Base-by-base conservation (phyloP, 1,140 invertebrate genomes). In the Lasaia peninsularis region DNA sequence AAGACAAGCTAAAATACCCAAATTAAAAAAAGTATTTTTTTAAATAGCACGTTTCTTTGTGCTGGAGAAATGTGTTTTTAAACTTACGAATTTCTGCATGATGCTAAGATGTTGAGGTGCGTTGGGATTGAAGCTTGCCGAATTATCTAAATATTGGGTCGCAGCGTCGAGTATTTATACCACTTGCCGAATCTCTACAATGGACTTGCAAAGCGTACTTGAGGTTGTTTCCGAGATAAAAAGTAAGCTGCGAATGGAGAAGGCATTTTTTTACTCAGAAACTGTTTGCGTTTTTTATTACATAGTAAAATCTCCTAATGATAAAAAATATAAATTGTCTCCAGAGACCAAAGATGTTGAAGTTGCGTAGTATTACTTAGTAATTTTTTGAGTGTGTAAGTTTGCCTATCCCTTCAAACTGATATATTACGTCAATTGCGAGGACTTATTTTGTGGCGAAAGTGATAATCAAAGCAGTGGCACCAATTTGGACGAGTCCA, bases 51-150 rank as follows among this genome's bases (percentile, higher is more conserved):
- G n/a, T n/a, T n/a, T n/a, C n/a, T n/a, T n/a, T n/a, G n/a, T n/a
- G n/a, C n/a, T n/a, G n/a, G n/a, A n/a, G n/a, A n/a, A n/a, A n/a
- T n/a, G n/a, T n/a, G n/a, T n/a, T n/a, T 40, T 40, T 48, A 11
- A 51, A 89, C 88, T 90, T 78, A 90, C 88, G 70, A 90, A 75
- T 76, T 53, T 63, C 67, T 74, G 74, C 74, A 76, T 76, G 64
- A 67, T 69, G 64, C 62, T 69, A 48, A 59, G 52, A 31, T 59
- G 60, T 52, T 31, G 52, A 34, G 54, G 34, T 60, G 53, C 61
- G 67, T 60, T 31, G 52, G 52, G 24, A 60, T 52, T 49, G 58
- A 59, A 67, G 63, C 65, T 73, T 61, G 58, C 56, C 61, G 67
- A 72, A 72, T 72, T 75, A 69, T 82, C 80, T 85, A 83, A 80